Percentiles rank a stretch among this genome's conserved stretches.
Evolutionary conservation across 2,888 invertebrate species (phyloP).

Genomic region (Trachelus stipa): DNA sequence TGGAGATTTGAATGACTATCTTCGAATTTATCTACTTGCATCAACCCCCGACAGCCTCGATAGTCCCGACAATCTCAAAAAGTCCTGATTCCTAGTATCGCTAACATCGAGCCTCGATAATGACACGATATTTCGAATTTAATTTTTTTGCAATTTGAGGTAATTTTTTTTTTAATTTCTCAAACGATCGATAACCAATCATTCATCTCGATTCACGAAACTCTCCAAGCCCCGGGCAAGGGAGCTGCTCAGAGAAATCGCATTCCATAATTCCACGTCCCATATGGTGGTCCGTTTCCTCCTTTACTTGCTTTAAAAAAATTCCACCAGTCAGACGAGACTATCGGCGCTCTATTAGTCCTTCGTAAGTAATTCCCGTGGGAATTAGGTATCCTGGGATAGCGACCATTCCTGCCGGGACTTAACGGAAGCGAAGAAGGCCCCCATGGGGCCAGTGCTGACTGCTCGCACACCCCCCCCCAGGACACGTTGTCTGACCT

Average conservation of each 20-base stretch:
- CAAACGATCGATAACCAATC: neutral
- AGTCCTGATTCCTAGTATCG: neutral
- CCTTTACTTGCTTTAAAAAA: neutral
- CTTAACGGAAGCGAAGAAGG: constrained; percentile 49
- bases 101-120: neutral
- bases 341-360: constrained; percentile 52
- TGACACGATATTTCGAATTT: neutral
- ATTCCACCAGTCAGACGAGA: neutral
- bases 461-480: constrained; percentile 52
- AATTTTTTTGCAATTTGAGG: neutral
- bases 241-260: neutral
- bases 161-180: neutral
- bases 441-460: constrained; percentile 58
- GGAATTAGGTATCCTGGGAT: constrained; percentile 54
- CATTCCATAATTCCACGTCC: neutral
- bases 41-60: constrained; percentile 8
- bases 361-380: constrained; percentile 62
- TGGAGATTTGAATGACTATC: constrained; percentile 66
- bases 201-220: neutral
- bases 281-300: neutral
- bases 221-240: neutral
- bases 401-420: constrained; percentile 48
- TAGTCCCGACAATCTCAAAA: constrained; percentile 1
- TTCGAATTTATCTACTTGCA: constrained; percentile 55
- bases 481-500: constrained; percentile 46